Evolutionary conservation across 2,113 vertebrate species (phyloP).

Genomic region (Telmatochromis sp.): DNA sequence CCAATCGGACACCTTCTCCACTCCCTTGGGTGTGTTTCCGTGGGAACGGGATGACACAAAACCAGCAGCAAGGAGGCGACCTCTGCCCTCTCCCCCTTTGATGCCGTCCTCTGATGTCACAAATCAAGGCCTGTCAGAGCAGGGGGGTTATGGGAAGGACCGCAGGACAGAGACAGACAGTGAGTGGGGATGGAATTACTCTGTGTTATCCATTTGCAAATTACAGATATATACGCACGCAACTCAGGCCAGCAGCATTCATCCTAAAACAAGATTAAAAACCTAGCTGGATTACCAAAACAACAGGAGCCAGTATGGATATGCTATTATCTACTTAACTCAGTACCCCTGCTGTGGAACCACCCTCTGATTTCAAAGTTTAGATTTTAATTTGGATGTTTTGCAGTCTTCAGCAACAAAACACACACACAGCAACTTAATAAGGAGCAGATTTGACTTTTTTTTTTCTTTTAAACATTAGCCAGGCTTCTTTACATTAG

Average conservation of each 20-base stretch:
- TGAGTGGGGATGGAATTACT: conserved; percentile 31
- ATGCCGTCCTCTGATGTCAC: conserved; percentile 13
- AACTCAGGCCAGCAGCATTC: neutral
- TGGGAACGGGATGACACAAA: conserved; percentile 69
- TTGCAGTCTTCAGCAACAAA: neutral
- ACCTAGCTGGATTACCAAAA: neutral
- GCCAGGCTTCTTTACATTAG: neutral
- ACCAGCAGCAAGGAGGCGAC: conserved; percentile 33
- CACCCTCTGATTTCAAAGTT: neutral
- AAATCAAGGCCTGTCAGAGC: neutral
- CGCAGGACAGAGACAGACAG: conserved; percentile 53
- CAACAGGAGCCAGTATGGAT: neutral
- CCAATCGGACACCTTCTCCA: conserved; percentile 51
- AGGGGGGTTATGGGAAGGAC: conserved; percentile 18
- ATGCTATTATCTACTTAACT: neutral
- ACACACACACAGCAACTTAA: neutral
- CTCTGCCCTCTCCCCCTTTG: conserved; percentile 9
- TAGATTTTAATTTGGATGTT: neutral
- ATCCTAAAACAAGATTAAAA: neutral
- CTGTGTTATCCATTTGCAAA: neutral
- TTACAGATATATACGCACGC: neutral
- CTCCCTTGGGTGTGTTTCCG: conserved; percentile 66
- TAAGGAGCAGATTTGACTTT: neutral
- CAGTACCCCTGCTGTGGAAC: neutral
- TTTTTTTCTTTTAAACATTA: neutral